phyloP scores from a whole-genome alignment of 2,797 vertebrate species.

The Sternotherus odoratus region DNA sequence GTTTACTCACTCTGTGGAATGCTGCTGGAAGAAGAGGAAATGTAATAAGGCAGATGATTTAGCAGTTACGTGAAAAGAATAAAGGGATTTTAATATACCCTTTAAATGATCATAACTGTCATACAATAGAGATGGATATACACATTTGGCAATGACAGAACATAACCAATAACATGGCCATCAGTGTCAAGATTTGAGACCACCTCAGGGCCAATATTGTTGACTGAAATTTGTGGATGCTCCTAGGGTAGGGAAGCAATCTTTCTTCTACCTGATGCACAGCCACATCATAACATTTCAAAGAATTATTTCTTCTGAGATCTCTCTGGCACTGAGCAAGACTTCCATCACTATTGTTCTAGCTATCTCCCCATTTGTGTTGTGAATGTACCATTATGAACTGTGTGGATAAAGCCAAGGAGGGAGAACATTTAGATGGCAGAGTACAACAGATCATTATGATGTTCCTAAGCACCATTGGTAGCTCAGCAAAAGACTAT shows the following conservation, averaged over 20 bases:
- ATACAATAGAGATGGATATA: slow-evolving; percentile 1
- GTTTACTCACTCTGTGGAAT: neutral
- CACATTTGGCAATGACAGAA: neutral
- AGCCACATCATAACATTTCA: neutral
- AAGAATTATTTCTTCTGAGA: neutral
- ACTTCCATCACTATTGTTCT: neutral
- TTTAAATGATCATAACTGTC: slow-evolving; percentile 27
- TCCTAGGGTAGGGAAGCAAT: neutral
- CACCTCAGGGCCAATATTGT: neutral
- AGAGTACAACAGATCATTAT: neutral
- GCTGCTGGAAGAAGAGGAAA: neutral
- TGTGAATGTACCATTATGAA: neutral
- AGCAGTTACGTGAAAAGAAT: slow-evolving; percentile 19
- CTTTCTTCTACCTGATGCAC: neutral
- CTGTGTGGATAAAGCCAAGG: neutral
- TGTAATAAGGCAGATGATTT: neutral
- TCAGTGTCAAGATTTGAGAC: slow-evolving; percentile 7
- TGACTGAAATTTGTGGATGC: neutral
- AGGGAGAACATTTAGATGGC: neutral
- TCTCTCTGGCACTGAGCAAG: neutral
- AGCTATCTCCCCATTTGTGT: neutral
- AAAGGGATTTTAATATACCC: slow-evolving; percentile 6
- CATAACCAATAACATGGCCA: neutral
- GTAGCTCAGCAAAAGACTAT: no score
- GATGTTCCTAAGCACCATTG: neutral